These are phyloP conservation scores for Petrocephalus microphthalmus DNA, from an alignment of 2,113 vertebrate genomes.

Conservation along the genomic window DNA sequence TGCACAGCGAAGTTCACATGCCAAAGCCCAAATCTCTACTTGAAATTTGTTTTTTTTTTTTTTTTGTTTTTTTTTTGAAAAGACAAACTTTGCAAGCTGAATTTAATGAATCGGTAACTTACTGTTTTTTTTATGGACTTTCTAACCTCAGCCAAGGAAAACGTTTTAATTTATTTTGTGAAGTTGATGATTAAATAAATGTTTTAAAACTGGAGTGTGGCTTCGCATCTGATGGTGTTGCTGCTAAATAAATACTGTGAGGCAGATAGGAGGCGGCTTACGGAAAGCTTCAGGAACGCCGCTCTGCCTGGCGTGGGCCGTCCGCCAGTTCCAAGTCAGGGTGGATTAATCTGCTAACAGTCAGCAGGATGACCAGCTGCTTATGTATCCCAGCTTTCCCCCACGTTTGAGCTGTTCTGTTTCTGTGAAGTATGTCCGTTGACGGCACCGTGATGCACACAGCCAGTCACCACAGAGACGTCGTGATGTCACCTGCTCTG, in stretches of 20 bases:
- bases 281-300: background rate
- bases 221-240: slow-evolving; percentile 2
- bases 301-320: background rate
- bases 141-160: slow-evolving; percentile 41
- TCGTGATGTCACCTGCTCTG: background rate
- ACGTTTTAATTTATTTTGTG: slow-evolving; percentile 65
- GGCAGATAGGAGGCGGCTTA: background rate
- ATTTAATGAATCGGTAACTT: slow-evolving; percentile 33
- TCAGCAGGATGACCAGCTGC: background rate
- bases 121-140: slow-evolving; percentile 40
- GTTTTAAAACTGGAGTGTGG: slow-evolving; percentile 25
- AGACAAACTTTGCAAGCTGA: slow-evolving; percentile 7
- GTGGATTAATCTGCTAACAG: background rate
- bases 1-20: slow-evolving; percentile 18
- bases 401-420: too few species aligned
- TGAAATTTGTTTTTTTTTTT: slow-evolving; percentile 37
- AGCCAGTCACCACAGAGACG: background rate
- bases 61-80: slow-evolving; percentile 15
- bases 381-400: background rate
- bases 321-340: background rate
- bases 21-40: slow-evolving; percentile 32
- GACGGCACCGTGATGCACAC: background rate
- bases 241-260: background rate
- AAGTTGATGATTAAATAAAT: slow-evolving; percentile 41
- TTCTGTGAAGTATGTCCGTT: background rate